Conservation (phyloP, 2,113 vertebrate genomes). For the Rhinogobius similis region DNA sequence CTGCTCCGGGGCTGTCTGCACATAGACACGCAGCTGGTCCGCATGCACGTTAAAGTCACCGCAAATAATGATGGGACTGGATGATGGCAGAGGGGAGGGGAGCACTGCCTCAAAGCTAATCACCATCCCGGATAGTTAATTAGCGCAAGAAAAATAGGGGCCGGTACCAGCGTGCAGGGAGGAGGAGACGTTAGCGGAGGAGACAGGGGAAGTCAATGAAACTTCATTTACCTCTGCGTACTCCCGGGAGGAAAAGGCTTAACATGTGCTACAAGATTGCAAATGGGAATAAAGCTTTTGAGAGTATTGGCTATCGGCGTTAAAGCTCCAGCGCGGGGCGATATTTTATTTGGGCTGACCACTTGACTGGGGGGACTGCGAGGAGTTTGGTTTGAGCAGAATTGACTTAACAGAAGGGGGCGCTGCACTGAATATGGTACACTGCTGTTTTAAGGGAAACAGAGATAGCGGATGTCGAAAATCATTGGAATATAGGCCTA, state of each 20-base stretch:
- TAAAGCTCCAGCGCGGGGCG: background rate
- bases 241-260: conserved; percentile 20
- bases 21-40: conserved; percentile 60
- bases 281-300: background rate
- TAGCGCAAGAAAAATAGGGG: conserved; percentile 58
- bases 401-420: too few species aligned
- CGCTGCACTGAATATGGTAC: too few species aligned
- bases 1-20: conserved; percentile 31
- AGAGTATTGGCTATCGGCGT: background rate
- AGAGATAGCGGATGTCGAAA: too few species aligned
- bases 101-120: conserved; percentile 59
- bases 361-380: too few species aligned
- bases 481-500: too few species aligned
- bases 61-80: conserved; percentile 50
- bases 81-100: conserved; percentile 56
- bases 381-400: too few species aligned
- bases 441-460: too few species aligned
- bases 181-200: conserved; percentile 34
- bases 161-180: conserved; percentile 17
- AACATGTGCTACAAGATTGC: conserved; percentile 10
- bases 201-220: conserved; percentile 43
- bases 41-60: conserved; percentile 64
- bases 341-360: background rate
- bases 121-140: conserved; percentile 60
- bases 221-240: conserved; percentile 39